A percentile compares a stretch with the other conserved stretches of the same genome.
These are phyloP conservation scores for Charaxes varanes DNA, from an alignment of 1,140 invertebrate genomes.

Conservation along the genomic window DNA sequence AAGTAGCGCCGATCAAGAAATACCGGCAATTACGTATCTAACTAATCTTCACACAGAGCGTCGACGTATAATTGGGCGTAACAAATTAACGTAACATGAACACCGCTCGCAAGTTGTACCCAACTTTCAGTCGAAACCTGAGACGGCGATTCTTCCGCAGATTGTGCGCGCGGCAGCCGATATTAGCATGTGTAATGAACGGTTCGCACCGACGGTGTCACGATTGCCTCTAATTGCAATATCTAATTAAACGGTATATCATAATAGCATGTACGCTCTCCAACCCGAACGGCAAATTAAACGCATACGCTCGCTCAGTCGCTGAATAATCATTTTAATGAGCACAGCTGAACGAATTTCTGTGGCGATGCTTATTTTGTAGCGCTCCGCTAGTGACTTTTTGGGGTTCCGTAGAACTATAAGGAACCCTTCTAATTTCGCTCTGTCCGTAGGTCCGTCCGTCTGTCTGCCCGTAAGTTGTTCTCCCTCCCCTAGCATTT, in stretches of 20 bases:
- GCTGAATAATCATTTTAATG: constrained; percentile 13
- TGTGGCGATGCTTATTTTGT: constrained; percentile 1
- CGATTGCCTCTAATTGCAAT: constrained; percentile 53
- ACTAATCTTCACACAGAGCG: no score
- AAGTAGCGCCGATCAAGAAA: no score
- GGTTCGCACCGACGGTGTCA: constrained; percentile 45
- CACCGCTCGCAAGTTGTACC: constrained; percentile 12
- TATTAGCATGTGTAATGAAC: constrained; percentile 58
- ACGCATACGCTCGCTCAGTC: constrained; percentile 13
- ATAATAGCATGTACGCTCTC: constrained; percentile 30
- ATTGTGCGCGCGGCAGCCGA: constrained; percentile 39
- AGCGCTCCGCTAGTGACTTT: no score
- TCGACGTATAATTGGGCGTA: constrained; percentile 11
- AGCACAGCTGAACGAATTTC: constrained; percentile 18
- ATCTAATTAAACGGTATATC: constrained; percentile 61
- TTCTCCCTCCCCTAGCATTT: no score
- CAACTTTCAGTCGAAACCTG: constrained; percentile 16
- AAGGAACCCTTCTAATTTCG: no score
- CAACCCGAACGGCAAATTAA: constrained; percentile 12
- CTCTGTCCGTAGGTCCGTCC: no score
- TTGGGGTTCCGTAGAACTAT: no score
- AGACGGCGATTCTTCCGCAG: constrained; percentile 37
- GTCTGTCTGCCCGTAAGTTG: no score
- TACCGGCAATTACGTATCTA: no score
- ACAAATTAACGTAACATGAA: constrained; percentile 17